Percentiles rank a stretch among this genome's conserved stretches.
These are phyloP conservation scores for Erpobdella octoculata DNA, from an alignment of 2,888 invertebrate species.

Conservation along the genomic window DNA sequence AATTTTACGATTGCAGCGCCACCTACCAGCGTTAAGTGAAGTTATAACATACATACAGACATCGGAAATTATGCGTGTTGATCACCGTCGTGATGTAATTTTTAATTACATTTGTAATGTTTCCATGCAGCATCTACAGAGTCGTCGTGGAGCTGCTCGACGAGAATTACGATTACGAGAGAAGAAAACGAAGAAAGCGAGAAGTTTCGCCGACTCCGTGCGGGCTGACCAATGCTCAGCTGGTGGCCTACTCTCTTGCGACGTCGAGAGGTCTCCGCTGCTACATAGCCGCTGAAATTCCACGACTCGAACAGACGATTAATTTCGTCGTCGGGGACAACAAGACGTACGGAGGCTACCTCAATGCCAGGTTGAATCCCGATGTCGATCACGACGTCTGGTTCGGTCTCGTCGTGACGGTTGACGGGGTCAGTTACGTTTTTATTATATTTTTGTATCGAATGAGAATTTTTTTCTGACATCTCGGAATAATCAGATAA, in stretches of 20 bases:
- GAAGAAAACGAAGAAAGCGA: constrained; percentile 8
- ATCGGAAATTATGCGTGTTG: not conserved
- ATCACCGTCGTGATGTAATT: not conserved
- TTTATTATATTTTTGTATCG: not conserved
- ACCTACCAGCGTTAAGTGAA: too few species aligned
- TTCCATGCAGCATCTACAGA: constrained; percentile 23
- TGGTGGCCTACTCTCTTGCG: constrained; percentile 60
- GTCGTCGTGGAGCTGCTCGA: not conserved
- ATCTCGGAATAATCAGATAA: too few species aligned
- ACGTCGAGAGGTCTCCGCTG: constrained; percentile 64
- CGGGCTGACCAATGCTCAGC: constrained; percentile 33
- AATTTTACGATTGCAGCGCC: too few species aligned
- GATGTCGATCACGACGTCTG: constrained; percentile 62
- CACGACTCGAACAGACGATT: constrained; percentile 61
- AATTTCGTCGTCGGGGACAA: constrained; percentile 73
- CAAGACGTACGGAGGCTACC: constrained; percentile 66
- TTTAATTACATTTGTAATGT: not conserved
- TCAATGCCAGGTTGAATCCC: constrained; percentile 68
- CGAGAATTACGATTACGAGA: not conserved
- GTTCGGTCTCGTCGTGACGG: constrained; percentile 66
- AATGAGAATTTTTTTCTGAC: not conserved
- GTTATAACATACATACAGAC: too few species aligned
- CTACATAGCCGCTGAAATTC: constrained; percentile 74
- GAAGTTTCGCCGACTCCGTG: constrained; percentile 30
- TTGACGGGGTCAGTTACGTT: constrained; percentile 57